Base-by-base conservation (phyloP, 2,113 vertebrate genomes). In the Hypomesus transpacificus region DNA sequence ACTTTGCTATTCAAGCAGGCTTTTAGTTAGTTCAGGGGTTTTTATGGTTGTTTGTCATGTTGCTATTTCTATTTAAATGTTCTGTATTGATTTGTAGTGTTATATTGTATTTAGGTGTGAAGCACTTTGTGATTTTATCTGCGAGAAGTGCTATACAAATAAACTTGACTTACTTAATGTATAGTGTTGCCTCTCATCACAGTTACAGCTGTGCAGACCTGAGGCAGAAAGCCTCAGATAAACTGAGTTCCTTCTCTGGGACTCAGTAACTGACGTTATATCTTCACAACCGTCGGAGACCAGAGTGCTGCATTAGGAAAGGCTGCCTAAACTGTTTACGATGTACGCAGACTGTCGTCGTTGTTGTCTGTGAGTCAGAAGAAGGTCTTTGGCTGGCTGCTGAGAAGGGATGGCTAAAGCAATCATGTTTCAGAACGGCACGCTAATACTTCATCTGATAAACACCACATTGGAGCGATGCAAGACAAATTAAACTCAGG, bases 381-480 rank as follows among this genome's bases (percentile, higher is more conserved):
- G 22, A 22, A 14, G 13, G 14, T 61, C 13, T 61, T 14, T 62
- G 22, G 26, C 14, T 28, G 13, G 24, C 59, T 28, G 59, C 20
- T 14, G 59, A 16, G 22, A 14, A 61, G 22, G 4, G 16, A 16
- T 28, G 22, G 24, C 24, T 28, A 61, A 61, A 46, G 20, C 50
- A 66, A 66, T 66, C 50, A 39, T 39, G 9, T 17, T 17, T 54
- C 26, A 34, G 31, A 7, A 4, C 17, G 20, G n/a, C 18, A 21
- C 24, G 6, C 68, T 70, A 14, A 39, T 26, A 51, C 22, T 60
- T 31, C 22, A 22, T 60, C 50, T 57, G 54, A 68, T 68, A 56
- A 68, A 68, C 20, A 24, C 16, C 66, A 53, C 22, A 68, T 17
- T 18, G 26, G 21, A 53, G 21, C 21, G 14, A 64, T 28, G 17